Evolutionary conservation across 2,797 vertebrate species (phyloP).

Genomic region (Silurus aristotelis): DNA sequence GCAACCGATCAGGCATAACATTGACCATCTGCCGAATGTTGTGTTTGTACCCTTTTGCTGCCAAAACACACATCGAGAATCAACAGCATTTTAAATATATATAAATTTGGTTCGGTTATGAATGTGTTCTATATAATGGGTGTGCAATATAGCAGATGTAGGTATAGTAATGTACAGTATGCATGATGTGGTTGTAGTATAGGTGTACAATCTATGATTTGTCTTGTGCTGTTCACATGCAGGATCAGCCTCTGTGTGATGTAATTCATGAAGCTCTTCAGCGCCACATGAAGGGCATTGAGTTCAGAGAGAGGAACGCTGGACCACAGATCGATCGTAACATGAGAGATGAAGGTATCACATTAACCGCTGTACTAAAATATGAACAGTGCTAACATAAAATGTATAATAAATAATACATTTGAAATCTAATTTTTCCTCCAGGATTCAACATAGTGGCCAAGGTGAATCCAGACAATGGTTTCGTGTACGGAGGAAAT

Average conservation of each 20-base stretch:
- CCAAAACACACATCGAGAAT: no score
- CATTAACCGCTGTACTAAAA: neutral
- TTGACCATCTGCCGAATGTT: no score
- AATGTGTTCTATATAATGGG: neutral
- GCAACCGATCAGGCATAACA: no score
- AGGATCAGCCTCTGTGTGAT: constrained; percentile 91
- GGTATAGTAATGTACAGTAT: neutral
- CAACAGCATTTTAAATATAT: no score
- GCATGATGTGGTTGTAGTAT: neutral
- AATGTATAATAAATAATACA: neutral
- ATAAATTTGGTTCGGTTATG: no score
- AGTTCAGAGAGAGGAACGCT: constrained; percentile 89
- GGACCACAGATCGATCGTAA: constrained; percentile 88
- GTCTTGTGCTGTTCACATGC: neutral
- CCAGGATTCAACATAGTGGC: constrained; percentile 81
- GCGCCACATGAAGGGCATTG: constrained; percentile 86
- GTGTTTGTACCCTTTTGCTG: no score
- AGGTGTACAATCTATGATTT: neutral
- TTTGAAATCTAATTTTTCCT: neutral
- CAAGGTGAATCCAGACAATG: constrained; percentile 79
- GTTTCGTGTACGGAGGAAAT: constrained; percentile 87
- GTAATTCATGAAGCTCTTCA: constrained; percentile 91
- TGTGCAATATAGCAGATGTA: neutral
- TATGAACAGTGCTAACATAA: neutral
- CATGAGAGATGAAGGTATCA: constrained; percentile 92